phyloP scores from a whole-genome alignment of 2,797 vertebrate genomes.

The Onychomys arenicola region DNA sequence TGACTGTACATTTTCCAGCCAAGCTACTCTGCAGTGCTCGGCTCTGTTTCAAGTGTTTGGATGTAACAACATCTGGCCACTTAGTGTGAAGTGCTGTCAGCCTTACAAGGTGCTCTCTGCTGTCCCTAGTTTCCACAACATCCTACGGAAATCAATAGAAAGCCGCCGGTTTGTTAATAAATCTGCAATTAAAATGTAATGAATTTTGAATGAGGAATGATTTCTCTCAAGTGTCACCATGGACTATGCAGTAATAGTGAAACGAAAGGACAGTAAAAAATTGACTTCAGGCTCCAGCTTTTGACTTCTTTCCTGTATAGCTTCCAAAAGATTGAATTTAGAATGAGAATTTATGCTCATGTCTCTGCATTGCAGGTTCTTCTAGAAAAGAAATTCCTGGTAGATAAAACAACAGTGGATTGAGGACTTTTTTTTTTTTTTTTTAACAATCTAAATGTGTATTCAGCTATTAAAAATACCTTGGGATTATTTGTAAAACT shows the following conservation, averaged over 20 bases:
- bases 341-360: not conserved
- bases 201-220: conserved; percentile 91
- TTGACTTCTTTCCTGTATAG: conserved; percentile 37
- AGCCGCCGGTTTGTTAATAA: conserved; percentile 86
- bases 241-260: conserved; percentile 82
- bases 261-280: conserved; percentile 81
- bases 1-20: not conserved
- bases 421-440: not conserved
- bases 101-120: conserved; percentile 83
- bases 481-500: conserved; percentile 7
- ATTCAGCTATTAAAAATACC: conserved; percentile 47
- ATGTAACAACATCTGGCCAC: conserved; percentile 77
- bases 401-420: not conserved
- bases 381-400: not conserved
- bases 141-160: conserved; percentile 86
- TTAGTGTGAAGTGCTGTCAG: conserved; percentile 76
- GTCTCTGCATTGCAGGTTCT: not conserved
- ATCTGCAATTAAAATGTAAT: conserved; percentile 88
- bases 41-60: conserved; percentile 74
- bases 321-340: not conserved
- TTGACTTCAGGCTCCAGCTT: conserved; percentile 64
- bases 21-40: not conserved
- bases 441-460: not conserved
- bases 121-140: conserved; percentile 86
- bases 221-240: conserved; percentile 88